Evolutionary conservation across 2,113 vertebrate species (phyloP).

Genomic region (Toxotes jaculatrix): DNA sequence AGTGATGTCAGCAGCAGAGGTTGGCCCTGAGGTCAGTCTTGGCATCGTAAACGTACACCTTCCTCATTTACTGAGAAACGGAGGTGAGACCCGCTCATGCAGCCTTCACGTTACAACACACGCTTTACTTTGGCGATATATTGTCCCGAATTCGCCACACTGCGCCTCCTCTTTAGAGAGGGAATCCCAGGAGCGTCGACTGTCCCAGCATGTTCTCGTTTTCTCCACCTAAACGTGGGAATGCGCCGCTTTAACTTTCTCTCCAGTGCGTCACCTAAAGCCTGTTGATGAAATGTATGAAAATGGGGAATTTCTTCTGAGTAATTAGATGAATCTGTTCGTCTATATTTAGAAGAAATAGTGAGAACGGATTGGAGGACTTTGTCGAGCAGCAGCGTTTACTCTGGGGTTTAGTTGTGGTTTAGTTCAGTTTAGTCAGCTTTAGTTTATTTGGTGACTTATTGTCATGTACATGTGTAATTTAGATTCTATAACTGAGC

Average conservation of each 20-base stretch:
- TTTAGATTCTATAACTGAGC: background rate
- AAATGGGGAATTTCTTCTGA: background rate
- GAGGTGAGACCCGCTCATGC: background rate
- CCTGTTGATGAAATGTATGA: background rate
- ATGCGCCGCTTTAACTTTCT: background rate
- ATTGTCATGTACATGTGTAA: background rate
- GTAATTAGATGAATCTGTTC: background rate
- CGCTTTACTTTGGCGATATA: slow-evolving; percentile 22
- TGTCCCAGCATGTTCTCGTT: background rate
- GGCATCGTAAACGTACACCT: slow-evolving; percentile 56
- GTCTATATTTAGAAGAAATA: background rate
- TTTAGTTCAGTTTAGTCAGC: no score
- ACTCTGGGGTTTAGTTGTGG: background rate
- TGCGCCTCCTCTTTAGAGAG: slow-evolving; percentile 33
- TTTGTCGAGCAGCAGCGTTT: background rate
- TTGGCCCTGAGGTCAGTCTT: slow-evolving; percentile 75
- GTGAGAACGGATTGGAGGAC: background rate
- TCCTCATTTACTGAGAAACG: slow-evolving; percentile 27
- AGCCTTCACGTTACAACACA: background rate
- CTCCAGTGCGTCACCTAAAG: background rate
- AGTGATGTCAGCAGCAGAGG: slow-evolving; percentile 85
- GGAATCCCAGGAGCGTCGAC: background rate
- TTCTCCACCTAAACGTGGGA: background rate
- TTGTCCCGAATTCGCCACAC: background rate
- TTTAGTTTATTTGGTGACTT: no score